phyloP scores from a whole-genome alignment of 2,888 invertebrate genomes.

The Leuctra nigra region DNA sequence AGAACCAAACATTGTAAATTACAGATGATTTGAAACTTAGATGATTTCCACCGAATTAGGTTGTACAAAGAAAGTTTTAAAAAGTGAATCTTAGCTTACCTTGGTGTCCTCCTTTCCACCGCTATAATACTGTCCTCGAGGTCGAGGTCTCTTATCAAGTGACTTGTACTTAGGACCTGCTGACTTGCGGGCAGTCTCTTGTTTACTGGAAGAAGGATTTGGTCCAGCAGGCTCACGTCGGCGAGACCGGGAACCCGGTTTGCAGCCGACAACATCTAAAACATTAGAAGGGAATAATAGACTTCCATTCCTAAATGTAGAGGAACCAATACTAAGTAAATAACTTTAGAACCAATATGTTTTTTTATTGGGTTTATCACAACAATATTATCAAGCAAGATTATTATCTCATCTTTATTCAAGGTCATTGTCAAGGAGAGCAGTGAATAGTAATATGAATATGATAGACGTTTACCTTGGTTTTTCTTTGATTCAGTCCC shows the following conservation, averaged over 20 bases:
- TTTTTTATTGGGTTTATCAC: too few species aligned
- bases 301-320: background rate
- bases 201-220: conserved; percentile 43
- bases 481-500: conserved; percentile 68
- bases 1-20: background rate
- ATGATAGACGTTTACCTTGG: conserved; percentile 58
- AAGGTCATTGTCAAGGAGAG: too few species aligned
- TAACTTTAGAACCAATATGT: too few species aligned
- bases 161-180: conserved; percentile 59
- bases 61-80: background rate
- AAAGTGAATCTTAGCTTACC: conserved; percentile 35
- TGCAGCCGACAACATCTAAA: conserved; percentile 45
- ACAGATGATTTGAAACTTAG: too few species aligned
- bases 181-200: conserved; percentile 65
- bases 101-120: conserved; percentile 66
- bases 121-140: conserved; percentile 53
- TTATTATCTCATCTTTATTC: too few species aligned
- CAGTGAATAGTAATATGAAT: background rate
- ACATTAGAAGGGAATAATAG: conserved; percentile 22
- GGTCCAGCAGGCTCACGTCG: conserved; percentile 55
- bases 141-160: conserved; percentile 64
- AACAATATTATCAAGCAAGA: too few species aligned
- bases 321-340: too few species aligned
- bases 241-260: conserved; percentile 56
- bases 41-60: too few species aligned